These are phyloP conservation scores for Ctenoplectra terminalis DNA, from an alignment of 1,140 invertebrate species.

Conservation along the genomic window DNA sequence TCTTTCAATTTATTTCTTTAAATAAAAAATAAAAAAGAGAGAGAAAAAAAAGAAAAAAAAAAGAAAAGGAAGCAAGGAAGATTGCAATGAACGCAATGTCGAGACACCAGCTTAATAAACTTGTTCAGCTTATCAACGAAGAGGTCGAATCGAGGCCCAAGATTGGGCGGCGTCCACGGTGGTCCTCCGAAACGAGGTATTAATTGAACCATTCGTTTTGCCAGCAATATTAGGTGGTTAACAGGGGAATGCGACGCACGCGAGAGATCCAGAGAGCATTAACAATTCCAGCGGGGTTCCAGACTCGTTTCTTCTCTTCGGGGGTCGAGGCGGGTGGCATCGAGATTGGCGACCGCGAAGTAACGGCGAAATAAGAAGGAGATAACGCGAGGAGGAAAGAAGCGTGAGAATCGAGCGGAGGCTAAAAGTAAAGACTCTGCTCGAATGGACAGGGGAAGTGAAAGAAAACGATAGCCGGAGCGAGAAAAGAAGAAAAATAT, in stretches of 20 bases:
- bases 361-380: background rate
- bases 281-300: slow-evolving; percentile 30
- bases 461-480: background rate
- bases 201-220: slow-evolving; percentile 35
- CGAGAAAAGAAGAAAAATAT: background rate
- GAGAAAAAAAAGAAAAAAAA: no score
- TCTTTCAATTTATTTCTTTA: background rate
- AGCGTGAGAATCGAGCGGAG: slow-evolving; percentile 8
- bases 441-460: background rate
- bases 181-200: slow-evolving; percentile 25
- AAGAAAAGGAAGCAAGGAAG: background rate
- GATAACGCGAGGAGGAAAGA: background rate
- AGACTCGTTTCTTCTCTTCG: slow-evolving; percentile 27
- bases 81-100: background rate
- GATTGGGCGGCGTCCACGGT: background rate
- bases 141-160: background rate
- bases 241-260: background rate
- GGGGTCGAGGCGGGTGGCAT: slow-evolving; percentile 18
- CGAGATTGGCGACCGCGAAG: background rate
- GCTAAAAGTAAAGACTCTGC: background rate
- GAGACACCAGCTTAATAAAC: background rate
- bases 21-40: no score
- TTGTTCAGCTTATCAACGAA: background rate
- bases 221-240: slow-evolving; percentile 32
- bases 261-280: background rate